Percentiles rank a stretch among this genome's conserved stretches.
phyloP scores from a whole-genome alignment of 2,113 vertebrate species.

The Dicrurus megarhynchus region DNA sequence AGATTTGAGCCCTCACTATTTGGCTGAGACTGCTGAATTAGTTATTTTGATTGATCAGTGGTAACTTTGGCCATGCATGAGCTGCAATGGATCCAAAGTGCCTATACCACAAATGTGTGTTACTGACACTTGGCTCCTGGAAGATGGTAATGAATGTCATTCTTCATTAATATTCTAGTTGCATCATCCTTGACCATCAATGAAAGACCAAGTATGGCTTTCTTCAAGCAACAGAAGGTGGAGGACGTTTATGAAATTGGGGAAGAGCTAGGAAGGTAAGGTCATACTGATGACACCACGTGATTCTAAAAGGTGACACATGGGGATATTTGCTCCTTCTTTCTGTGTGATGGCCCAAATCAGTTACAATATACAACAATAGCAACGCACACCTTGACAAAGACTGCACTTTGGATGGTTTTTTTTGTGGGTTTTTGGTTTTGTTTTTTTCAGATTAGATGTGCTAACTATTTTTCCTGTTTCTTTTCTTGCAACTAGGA shows the following conservation, averaged over 20 bases:
- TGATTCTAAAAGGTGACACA: not conserved
- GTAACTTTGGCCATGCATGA: not conserved
- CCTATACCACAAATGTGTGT: not conserved
- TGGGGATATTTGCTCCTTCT: not conserved
- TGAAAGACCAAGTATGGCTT: slow-evolving; percentile 87
- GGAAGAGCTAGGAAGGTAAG: slow-evolving; percentile 92
- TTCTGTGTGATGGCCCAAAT: not conserved
- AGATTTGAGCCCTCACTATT: not conserved
- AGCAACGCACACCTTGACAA: not conserved
- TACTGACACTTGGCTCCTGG: not conserved
- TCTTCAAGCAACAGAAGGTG: slow-evolving; percentile 93
- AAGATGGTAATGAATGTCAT: not conserved
- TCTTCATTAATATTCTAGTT: slow-evolving; percentile 37
- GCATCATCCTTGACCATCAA: slow-evolving; percentile 63
- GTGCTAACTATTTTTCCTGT: not conserved
- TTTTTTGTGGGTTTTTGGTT: not conserved
- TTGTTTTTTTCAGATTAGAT: not conserved
- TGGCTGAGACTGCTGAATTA: not conserved
- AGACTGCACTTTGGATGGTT: not conserved
- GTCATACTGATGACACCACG: not conserved
- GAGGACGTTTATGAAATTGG: slow-evolving; percentile 91
- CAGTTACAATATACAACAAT: not conserved
- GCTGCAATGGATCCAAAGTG: not conserved
- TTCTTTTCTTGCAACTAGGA: slow-evolving; percentile 1
- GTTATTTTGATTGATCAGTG: not conserved